A percentile compares a stretch with the other conserved stretches of the same genome.
Conservation (phyloP, 2,113 vertebrate genomes). For the Leptobrachium ailaonicum region DNA sequence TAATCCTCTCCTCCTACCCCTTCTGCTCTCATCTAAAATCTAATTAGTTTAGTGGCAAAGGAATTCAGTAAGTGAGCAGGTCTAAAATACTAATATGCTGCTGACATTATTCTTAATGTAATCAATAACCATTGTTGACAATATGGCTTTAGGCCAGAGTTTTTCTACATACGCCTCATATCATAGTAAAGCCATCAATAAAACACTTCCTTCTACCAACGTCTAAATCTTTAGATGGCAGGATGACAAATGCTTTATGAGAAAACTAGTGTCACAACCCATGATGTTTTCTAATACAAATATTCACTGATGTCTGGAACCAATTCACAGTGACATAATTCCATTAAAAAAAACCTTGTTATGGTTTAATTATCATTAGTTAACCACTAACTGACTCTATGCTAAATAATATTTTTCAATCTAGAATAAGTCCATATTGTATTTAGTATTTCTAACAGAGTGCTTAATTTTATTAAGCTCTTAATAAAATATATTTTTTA, state of each 20-base stretch:
- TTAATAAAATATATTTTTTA: no score
- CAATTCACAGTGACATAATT: not conserved
- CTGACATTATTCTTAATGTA: constrained; percentile 30
- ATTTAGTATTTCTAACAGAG: no score
- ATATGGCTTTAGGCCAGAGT: constrained; percentile 1
- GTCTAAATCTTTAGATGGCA: constrained; percentile 21
- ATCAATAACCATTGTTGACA: constrained; percentile 41
- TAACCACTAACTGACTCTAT: not conserved
- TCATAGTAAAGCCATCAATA: constrained; percentile 23
- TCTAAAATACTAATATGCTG: constrained; percentile 28
- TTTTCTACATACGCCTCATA: constrained; percentile 18
- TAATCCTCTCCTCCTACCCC: constrained; percentile 14
- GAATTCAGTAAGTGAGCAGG: constrained; percentile 27
- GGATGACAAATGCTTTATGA: constrained; percentile 5
- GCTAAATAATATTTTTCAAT: not conserved
- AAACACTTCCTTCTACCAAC: not conserved
- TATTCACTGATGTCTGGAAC: constrained; percentile 7
- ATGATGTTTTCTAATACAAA: not conserved
- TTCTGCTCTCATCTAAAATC: constrained; percentile 28
- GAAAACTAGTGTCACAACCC: not conserved
- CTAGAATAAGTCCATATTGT: no score
- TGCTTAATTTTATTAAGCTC: no score
- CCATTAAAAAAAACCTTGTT: not conserved
- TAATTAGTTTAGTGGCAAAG: constrained; percentile 24
- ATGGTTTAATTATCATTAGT: not conserved